These are phyloP conservation scores for Cotesia glomerata DNA, from an alignment of 1,140 invertebrate species.

Conservation along the genomic window DNA sequence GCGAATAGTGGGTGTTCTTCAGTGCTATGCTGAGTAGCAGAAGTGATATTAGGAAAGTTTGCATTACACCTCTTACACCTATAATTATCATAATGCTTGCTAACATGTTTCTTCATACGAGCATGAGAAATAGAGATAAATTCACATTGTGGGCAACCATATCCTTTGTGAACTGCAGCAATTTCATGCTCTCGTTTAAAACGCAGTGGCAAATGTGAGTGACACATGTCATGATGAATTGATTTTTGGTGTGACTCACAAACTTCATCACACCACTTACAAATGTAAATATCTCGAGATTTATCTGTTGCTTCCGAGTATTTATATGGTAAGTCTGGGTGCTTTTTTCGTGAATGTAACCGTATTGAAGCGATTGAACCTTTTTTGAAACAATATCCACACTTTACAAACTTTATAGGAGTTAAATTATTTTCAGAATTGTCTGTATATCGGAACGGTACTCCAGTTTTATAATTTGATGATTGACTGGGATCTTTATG, in stretches of 20 bases:
- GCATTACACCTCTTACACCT: constrained; percentile 50
- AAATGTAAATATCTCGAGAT: constrained; percentile 46
- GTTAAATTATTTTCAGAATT: not conserved
- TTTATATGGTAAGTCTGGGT: constrained; percentile 12
- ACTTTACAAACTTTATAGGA: constrained; percentile 19
- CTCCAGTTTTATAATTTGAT: not conserved
- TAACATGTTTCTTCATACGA: constrained; percentile 47
- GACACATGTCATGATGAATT: constrained; percentile 53
- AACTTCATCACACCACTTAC: constrained; percentile 52
- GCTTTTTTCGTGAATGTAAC: constrained; percentile 24
- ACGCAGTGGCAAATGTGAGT: constrained; percentile 49
- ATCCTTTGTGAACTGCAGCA: constrained; percentile 19
- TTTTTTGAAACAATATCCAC: constrained; percentile 32
- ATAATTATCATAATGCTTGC: constrained; percentile 46
- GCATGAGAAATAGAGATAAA: constrained; percentile 36
- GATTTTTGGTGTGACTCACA: constrained; percentile 45
- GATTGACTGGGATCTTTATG: constrained; percentile 38
- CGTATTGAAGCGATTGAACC: constrained; percentile 15
- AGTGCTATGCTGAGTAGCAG: constrained; percentile 36
- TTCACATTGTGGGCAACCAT: constrained; percentile 45
- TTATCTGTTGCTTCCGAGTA: constrained; percentile 12
- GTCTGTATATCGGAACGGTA: constrained; percentile 42
- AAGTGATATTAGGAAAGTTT: constrained; percentile 38
- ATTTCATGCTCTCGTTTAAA: constrained; percentile 39
- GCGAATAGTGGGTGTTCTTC: constrained; percentile 44